Percentiles rank a stretch among this genome's conserved stretches.
Evolutionary conservation across 2,888 invertebrate species (phyloP).

Genomic region (Choristoneura rosaceana): DNA sequence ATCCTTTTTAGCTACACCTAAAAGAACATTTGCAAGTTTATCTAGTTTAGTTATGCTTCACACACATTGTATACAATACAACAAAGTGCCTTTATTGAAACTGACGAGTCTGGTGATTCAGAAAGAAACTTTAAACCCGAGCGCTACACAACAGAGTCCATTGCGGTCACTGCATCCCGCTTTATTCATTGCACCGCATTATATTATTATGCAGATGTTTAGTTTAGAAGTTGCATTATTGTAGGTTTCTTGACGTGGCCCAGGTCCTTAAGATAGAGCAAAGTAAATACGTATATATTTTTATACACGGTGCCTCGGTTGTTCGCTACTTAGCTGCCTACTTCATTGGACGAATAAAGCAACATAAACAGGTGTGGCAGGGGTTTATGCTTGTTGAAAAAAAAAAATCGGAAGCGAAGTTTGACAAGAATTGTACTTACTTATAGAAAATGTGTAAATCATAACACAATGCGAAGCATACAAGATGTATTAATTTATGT

Average conservation of each 20-base stretch:
- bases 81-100: neutral
- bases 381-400: too few relatives aligned
- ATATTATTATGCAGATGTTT: neutral
- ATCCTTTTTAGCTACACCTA: neutral
- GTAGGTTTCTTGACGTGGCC: neutral
- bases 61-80: neutral
- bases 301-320: too few relatives aligned
- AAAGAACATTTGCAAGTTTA: neutral
- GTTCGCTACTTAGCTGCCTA: neutral
- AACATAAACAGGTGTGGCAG: neutral
- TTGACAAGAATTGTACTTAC: neutral
- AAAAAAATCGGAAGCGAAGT: neutral
- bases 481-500: neutral
- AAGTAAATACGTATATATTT: too few relatives aligned
- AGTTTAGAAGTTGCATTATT: neutral
- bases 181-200: neutral
- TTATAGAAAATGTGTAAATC: too few relatives aligned
- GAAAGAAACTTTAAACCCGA: neutral
- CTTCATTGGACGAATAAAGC: neutral
- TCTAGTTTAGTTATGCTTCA: neutral
- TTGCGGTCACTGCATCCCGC: conserved; percentile 1
- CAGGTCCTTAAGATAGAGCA: neutral
- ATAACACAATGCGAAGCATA: too few relatives aligned
- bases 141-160: neutral
- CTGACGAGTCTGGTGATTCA: neutral